These are phyloP conservation scores for Donacobius atricapilla DNA, from an alignment of 2,113 vertebrate genomes.

Conservation along the genomic window DNA sequence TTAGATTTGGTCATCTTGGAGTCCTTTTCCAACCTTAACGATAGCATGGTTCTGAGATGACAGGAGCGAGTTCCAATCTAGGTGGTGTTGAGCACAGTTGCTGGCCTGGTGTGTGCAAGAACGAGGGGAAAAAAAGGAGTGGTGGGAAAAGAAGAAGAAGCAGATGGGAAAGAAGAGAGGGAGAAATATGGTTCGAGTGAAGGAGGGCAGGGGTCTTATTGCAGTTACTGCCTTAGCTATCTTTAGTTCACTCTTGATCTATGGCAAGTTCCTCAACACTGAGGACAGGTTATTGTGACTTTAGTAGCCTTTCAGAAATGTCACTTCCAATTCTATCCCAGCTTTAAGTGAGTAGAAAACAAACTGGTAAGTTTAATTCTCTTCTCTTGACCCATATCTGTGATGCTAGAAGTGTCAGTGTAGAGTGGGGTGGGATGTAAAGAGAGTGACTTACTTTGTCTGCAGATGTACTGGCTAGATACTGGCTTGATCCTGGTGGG, in stretches of 20 bases:
- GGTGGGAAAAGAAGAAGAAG: background rate
- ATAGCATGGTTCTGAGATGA: background rate
- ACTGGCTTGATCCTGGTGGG: background rate
- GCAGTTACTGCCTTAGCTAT: background rate
- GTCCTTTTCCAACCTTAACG: background rate
- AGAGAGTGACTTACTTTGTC: background rate
- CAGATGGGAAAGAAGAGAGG: background rate
- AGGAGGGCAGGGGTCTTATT: background rate
- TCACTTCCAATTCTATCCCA: background rate
- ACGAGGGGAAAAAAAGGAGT: background rate
- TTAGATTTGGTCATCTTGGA: background rate
- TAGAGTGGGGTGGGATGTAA: background rate
- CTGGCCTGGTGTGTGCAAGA: background rate
- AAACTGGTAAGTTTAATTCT: background rate
- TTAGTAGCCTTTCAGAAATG: background rate
- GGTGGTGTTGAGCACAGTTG: fast-evolving
- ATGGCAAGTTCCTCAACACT: background rate
- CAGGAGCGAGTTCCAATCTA: fast-evolving
- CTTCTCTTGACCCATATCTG: background rate
- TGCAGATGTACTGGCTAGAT: background rate
- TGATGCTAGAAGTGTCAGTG: background rate
- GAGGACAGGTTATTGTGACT: background rate
- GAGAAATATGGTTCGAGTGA: fast-evolving
- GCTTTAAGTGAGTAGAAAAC: background rate
- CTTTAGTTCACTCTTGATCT: background rate